phyloP scores from a whole-genome alignment of 2,888 invertebrate species.

The Drosophila ezoana region DNA sequence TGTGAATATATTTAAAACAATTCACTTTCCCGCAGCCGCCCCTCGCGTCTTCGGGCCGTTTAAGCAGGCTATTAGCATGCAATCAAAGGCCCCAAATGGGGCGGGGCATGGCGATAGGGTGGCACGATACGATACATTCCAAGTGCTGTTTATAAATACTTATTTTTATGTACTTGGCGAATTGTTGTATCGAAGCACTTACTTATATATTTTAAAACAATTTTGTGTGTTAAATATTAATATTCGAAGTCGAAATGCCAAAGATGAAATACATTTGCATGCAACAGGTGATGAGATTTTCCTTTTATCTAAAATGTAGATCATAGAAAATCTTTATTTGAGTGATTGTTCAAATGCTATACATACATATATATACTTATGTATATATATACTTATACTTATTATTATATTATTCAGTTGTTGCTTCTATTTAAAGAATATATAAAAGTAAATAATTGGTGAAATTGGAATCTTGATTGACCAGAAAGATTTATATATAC shows the following conservation, averaged over 20 bases:
- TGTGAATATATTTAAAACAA: constrained; percentile 63
- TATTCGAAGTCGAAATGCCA: not conserved
- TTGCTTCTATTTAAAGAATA: too few species aligned
- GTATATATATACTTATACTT: too few species aligned
- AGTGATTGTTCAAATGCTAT: too few species aligned
- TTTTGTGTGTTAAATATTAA: not conserved
- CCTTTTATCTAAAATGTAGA: too few species aligned
- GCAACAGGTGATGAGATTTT: too few species aligned
- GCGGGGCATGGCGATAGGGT: not conserved
- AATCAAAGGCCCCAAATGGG: constrained; percentile 42
- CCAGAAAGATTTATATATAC: too few species aligned
- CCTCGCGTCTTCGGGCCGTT: constrained; percentile 1
- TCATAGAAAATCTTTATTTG: too few species aligned
- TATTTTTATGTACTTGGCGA: constrained; percentile 4
- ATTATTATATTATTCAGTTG: too few species aligned
- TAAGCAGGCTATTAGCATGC: constrained; percentile 74
- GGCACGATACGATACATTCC: not conserved
- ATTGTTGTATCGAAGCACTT: constrained; percentile 7
- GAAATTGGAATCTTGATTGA: too few species aligned
- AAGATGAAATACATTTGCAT: not conserved
- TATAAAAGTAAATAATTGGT: too few species aligned
- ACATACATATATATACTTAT: too few species aligned
- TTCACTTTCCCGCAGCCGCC: constrained; percentile 29
- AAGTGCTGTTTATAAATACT: constrained; percentile 13
- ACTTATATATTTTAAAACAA: constrained; percentile 7